Base-by-base conservation (phyloP, 2,797 vertebrate species). In the Carapus acus region DNA sequence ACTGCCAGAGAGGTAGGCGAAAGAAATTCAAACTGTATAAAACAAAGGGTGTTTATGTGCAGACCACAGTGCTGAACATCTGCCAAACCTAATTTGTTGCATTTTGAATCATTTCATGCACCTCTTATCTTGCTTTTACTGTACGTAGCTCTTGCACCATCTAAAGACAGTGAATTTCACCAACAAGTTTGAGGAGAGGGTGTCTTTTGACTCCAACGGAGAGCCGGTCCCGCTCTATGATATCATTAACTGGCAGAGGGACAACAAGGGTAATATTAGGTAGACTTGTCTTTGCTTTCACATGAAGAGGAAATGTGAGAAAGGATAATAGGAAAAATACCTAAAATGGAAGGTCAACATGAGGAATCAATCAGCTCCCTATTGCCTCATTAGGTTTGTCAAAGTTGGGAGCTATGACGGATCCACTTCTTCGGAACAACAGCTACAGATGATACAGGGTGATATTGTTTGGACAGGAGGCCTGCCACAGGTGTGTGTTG, bases 181-280 rank as follows among this genome's bases (percentile, higher is more conserved):
- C 13, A 78, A 83, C 61, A 80, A 86, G 57, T 86, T 87, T 73
- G 72, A 72, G 6, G 87, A 89, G 39, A 86, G 78, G 37, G 73
- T 89, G 2, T 60, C 81, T 54, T 90, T 90, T 74, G 83, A 89
- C 63, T 46, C 69, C 38, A 86, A 78, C 2, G 84, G 87, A 44
- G 86, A 89, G 51, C 86, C 87, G 2, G 78, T 87, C 14, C 84
- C 86, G 16, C 73, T 84, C 2, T 89, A 90, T 60, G 87, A 90
- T 50, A 79, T 89, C 37, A 82, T 88, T 37, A 88, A 88, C 66
- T 88, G 88, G 88, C 85, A 90, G 67, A 85, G 60, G 54, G 60
- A 79, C 70, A 68, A n/a, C 23, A 38, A 21, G 13, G 74, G 69
- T 41, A 27, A 58, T 43, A 86, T 88, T 8, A 77, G 58, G 72